phyloP scores from a whole-genome alignment of 2,797 vertebrate species.

The Enteromius anoplus region DNA sequence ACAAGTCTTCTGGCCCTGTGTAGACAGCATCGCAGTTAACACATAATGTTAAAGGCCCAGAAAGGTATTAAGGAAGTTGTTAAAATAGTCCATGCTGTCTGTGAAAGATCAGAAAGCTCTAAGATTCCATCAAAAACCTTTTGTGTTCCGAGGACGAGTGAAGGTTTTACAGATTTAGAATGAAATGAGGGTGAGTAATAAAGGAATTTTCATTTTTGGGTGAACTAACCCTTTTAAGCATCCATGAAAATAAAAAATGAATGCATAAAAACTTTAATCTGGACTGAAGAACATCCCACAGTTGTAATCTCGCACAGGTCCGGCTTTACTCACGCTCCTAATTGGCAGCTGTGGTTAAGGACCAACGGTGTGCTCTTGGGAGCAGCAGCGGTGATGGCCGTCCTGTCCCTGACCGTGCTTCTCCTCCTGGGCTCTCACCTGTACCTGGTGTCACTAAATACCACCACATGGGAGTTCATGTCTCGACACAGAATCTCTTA shows the following conservation, averaged over 20 bases:
- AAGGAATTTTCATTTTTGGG: background rate
- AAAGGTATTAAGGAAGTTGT: background rate
- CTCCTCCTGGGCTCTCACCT: constrained; percentile 90
- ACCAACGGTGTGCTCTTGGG: constrained; percentile 79
- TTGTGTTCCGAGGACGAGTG: background rate
- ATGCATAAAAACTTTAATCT: background rate
- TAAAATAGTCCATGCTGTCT: background rate
- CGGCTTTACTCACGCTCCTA: constrained; percentile 77
- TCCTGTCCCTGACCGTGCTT: constrained; percentile 78
- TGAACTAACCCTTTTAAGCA: background rate
- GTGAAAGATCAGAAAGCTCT: too few relatives aligned
- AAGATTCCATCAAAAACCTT: background rate
- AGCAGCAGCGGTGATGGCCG: constrained; percentile 75
- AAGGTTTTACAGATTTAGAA: background rate
- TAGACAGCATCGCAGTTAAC: background rate
- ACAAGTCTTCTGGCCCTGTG: background rate
- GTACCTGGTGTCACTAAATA: constrained; percentile 91
- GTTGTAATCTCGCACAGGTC: constrained; percentile 79
- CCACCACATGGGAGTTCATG: constrained; percentile 98
- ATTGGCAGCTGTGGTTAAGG: constrained; percentile 84
- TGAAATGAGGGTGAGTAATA: background rate
- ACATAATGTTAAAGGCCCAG: background rate
- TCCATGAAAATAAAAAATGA: background rate
- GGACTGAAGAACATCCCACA: background rate
- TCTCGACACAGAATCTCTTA: constrained; percentile 92